Evolutionary conservation across 1,140 invertebrate genomes (phyloP), one percentile per base, ranked within the genome.

Genomic region (Neodiprion lecontei): DNA sequence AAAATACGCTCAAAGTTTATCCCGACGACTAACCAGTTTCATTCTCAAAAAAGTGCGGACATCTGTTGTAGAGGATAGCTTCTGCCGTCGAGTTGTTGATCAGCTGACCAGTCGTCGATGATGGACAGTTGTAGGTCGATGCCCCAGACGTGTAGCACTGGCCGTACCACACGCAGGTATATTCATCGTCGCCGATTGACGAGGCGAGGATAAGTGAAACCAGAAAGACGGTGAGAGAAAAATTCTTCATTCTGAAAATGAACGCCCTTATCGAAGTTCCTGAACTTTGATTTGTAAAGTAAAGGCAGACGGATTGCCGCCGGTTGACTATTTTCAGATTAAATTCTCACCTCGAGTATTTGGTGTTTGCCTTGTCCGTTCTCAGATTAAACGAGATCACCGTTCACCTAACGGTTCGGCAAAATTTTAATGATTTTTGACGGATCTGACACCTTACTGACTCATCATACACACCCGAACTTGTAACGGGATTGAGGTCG

Each of bases 101-200:
- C 0, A 84, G 78, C n/a, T 83, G 79, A 0, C 93, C 84, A 1
- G 88, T 79, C 48, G 87, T 88, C 50, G 89, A 79, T 28, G 90
- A 90, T 9, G 77, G 78, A 82, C 89, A 92, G 76, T 88, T 89
- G 76, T 86, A 84, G 7, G 74, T 72, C 65, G 78, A 79, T 8
- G 80, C 82, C 17, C 76, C 75, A 0, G 3, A 23, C 7, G 53
- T 12, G 75, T 81, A 81, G 76, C 91, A 92, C 17, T 89, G 80
- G 3, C 89, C 91, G 75, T 91, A 91, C 92, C 91, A 92, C 61
- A 92, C 84, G 81, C 92, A 93, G 61, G 23, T 70, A 48, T 70
- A 68, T 9, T 40, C 21, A 48, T 75, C 48, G 8, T 65, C 11
- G 40, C 67, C n/a, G 10, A 74, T 65, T 40, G 74, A 61, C 14